Conservation (phyloP, 2,888 invertebrate species). For the Melinaea menophilus region DNA sequence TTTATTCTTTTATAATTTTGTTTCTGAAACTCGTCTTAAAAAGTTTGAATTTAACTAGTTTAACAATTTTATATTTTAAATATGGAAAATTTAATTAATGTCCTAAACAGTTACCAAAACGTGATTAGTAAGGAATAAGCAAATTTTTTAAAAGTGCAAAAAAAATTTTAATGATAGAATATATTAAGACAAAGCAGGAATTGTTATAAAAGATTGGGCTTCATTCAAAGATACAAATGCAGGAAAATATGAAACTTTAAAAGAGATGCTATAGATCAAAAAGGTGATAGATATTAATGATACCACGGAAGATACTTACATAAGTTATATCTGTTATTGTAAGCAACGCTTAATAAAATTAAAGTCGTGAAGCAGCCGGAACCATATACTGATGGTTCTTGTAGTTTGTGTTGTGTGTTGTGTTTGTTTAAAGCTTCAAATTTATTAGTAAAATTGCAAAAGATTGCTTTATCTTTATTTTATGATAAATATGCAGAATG, state of each 20-base stretch:
- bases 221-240: not conserved
- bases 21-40: too few species aligned
- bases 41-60: too few species aligned
- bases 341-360: not conserved
- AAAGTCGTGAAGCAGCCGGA: not conserved
- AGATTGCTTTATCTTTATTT: too few species aligned
- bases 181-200: not conserved
- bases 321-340: not conserved
- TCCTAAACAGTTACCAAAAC: not conserved
- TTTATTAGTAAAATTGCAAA: too few species aligned
- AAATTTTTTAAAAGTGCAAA: not conserved
- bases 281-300: not conserved
- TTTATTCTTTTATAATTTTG: too few species aligned
- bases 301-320: not conserved
- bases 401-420: too few species aligned
- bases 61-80: not conserved
- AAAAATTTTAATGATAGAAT: not conserved
- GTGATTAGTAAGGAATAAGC: not conserved
- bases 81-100: not conserved
- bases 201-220: not conserved
- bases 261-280: not conserved
- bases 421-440: too few species aligned
- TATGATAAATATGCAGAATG: too few species aligned
- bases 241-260: not conserved
- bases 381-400: not conserved